Evolutionary conservation across 2,797 vertebrate genomes (phyloP).

Genomic region (Tangara arthus): DNA sequence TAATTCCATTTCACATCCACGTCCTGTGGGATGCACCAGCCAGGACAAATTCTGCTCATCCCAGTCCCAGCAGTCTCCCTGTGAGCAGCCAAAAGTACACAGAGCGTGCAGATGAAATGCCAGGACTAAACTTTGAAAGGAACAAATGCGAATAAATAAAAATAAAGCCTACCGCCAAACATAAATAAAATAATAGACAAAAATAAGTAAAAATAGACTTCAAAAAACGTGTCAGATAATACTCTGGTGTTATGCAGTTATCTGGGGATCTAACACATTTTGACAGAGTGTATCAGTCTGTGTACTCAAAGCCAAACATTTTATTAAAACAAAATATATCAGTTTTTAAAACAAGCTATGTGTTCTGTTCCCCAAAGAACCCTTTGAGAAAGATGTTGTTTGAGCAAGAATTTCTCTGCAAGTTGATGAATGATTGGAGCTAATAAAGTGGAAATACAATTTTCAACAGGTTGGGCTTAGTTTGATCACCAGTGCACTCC

Average conservation of each 20-base stretch:
- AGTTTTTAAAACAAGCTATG: constrained; percentile 55
- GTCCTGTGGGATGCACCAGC: fast-evolving
- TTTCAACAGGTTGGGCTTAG: constrained; percentile 52
- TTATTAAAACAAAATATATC: constrained; percentile 68
- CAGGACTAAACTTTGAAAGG: background rate
- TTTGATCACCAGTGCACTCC: constrained; percentile 33
- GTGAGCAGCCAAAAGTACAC: background rate
- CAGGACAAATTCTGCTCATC: background rate
- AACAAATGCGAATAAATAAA: constrained; percentile 27
- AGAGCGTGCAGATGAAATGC: background rate
- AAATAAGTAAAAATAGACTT: constrained; percentile 54
- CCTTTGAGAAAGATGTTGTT: constrained; percentile 41
- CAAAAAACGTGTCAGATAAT: constrained; percentile 64
- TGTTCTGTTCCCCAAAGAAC: constrained; percentile 41
- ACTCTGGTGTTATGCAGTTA: constrained; percentile 48
- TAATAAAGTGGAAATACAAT: constrained; percentile 60
- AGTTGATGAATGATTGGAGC: constrained; percentile 48
- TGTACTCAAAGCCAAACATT: constrained; percentile 61
- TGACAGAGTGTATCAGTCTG: constrained; percentile 59
- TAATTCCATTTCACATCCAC: background rate
- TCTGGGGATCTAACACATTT: constrained; percentile 66
- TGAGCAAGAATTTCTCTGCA: constrained; percentile 32
- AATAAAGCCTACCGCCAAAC: background rate
- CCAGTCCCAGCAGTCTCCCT: background rate
- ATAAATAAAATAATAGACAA: constrained; percentile 66